These are phyloP conservation scores for Platanista minor DNA, from an alignment of 2,113 vertebrate genomes.

Conservation along the genomic window DNA sequence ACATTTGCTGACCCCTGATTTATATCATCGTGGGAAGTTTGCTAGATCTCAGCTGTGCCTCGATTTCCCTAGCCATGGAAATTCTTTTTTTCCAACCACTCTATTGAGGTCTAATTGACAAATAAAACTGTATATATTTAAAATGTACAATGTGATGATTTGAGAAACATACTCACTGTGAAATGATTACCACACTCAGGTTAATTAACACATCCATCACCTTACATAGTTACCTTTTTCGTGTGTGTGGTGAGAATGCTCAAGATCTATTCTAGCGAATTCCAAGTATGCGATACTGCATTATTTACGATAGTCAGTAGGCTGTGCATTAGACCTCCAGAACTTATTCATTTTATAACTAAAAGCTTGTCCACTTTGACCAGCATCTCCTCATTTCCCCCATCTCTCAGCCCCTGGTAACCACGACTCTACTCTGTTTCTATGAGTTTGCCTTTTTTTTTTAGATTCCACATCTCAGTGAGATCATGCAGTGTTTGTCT, in stretches of 20 bases:
- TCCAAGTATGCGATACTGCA: rapidly evolving
- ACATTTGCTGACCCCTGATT: not conserved
- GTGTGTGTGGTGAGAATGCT: not conserved
- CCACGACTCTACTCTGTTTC: not conserved
- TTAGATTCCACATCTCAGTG: not conserved
- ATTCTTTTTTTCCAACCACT: not conserved
- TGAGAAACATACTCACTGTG: too few relatives aligned
- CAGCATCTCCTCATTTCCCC: not conserved
- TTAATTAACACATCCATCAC: not conserved
- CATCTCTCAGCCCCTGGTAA: too few relatives aligned
- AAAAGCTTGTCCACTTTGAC: not conserved
- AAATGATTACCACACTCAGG: rapidly evolving
- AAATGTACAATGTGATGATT: not conserved
- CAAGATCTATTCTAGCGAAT: not conserved
- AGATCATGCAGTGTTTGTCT: not conserved
- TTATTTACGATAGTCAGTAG: rapidly evolving
- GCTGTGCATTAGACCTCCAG: not conserved
- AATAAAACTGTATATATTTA: not conserved
- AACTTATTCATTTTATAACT: rapidly evolving
- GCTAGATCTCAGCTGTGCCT: not conserved
- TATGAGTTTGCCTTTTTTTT: not conserved
- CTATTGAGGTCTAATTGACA: not conserved
- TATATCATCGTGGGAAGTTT: not conserved
- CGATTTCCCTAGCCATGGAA: not conserved
- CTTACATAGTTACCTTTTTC: not conserved